A percentile compares a stretch with the other conserved stretches of the same genome.
Conservation (phyloP, 2,888 invertebrate genomes). For the Drosophila picticornis region DNA sequence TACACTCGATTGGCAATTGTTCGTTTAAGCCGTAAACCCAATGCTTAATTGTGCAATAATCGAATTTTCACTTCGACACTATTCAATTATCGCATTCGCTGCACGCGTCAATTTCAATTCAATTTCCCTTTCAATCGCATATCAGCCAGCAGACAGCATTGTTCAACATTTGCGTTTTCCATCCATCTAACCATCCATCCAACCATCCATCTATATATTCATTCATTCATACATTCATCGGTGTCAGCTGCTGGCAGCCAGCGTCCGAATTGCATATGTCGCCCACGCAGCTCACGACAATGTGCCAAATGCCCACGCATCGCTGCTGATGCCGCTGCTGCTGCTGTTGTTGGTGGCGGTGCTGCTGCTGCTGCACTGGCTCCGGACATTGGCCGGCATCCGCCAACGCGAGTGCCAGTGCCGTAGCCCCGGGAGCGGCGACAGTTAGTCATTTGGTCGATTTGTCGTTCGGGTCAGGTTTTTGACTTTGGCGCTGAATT, state of each 20-base stretch:
- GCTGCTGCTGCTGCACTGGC: conserved; percentile 10
- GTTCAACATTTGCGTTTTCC: conserved; percentile 24
- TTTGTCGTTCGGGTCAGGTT: conserved; percentile 32
- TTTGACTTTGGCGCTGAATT: conserved; percentile 23
- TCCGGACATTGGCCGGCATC: conserved; percentile 45
- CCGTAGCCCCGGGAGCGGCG: conserved; percentile 5
- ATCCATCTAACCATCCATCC: conserved; percentile 1
- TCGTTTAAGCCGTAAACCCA: background rate
- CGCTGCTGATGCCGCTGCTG: background rate
- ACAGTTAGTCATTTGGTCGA: conserved; percentile 26
- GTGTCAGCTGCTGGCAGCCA: conserved; percentile 3
- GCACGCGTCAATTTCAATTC: background rate
- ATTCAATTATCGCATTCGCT: conserved; percentile 2
- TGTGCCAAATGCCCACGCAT: conserved; percentile 57
- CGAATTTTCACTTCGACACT: conserved; percentile 11
- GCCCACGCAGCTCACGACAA: conserved; percentile 56
- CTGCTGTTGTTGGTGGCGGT: background rate
- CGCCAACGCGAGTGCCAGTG: conserved; percentile 17
- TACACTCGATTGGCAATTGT: background rate
- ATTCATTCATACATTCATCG: conserved; percentile 8
- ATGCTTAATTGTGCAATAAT: background rate
- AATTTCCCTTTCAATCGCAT: conserved; percentile 20
- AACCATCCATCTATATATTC: background rate
- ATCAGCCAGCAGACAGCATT: background rate
- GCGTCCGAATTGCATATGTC: conserved; percentile 46